Conservation (phyloP, 2,888 invertebrate species). For the Phaedon cochleariae region DNA sequence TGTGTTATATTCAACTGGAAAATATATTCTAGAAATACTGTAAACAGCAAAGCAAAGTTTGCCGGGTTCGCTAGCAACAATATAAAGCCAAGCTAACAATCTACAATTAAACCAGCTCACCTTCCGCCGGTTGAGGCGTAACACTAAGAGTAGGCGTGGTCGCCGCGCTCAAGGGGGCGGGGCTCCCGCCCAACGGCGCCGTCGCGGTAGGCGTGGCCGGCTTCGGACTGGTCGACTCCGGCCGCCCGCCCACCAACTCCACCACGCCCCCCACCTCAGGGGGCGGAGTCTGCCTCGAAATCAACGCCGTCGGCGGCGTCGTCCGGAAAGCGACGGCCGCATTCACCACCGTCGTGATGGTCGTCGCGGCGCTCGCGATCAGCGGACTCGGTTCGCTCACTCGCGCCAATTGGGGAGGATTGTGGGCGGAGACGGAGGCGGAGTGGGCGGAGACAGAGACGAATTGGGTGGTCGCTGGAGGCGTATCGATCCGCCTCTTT, state of each 20-base stretch:
- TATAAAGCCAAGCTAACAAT: too few species aligned
- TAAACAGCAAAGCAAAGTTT: too few species aligned
- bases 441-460: constrained; percentile 31
- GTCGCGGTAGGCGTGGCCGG: constrained; percentile 43
- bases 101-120: too few species aligned
- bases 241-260: constrained; percentile 56
- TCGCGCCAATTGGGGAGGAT: constrained; percentile 63
- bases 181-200: constrained; percentile 38
- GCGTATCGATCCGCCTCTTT: constrained; percentile 69
- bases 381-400: constrained; percentile 74
- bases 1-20: too few species aligned
- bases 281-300: constrained; percentile 54
- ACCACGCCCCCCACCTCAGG: constrained; percentile 61
- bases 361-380: constrained; percentile 73
- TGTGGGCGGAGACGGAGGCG: constrained; percentile 39
- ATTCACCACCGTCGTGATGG: constrained; percentile 75
- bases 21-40: too few species aligned
- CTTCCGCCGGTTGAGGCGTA: constrained; percentile 60
- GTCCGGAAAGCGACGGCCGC: constrained; percentile 67
- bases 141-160: constrained; percentile 42
- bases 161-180: constrained; percentile 35
- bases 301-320: constrained; percentile 45
- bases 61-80: too few species aligned
- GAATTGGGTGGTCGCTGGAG: constrained; percentile 26
- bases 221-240: constrained; percentile 44